These are phyloP conservation scores for Philopotamus ludificatus DNA, from an alignment of 1,140 invertebrate species.

Conservation along the genomic window DNA sequence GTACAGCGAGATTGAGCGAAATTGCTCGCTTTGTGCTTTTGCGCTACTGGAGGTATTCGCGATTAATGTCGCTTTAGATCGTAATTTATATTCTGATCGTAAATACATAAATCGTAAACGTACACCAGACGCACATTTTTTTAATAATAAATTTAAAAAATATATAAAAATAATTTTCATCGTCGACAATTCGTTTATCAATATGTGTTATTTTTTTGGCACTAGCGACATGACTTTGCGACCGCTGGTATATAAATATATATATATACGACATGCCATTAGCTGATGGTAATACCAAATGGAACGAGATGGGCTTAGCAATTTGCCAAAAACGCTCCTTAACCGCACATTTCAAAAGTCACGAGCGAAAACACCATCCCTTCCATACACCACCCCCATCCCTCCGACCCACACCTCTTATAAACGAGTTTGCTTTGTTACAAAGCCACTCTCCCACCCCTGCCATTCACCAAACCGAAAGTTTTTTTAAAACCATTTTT, in stretches of 20 bases:
- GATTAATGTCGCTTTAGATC: not conserved
- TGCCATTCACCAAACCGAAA: not conserved
- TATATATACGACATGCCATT: conserved; percentile 7
- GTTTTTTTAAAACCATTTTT: not conserved
- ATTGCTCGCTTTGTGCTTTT: no score
- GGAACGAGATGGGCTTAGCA: conserved; percentile 7
- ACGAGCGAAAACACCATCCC: conserved; percentile 13
- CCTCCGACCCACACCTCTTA: conserved; percentile 6
- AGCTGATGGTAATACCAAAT: not conserved
- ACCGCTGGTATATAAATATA: not conserved
- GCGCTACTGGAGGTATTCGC: no score
- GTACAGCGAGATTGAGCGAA: no score
- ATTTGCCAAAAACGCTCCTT: conserved; percentile 22
- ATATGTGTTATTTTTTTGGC: no score
- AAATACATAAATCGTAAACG: no score
- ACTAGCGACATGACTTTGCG: no score
- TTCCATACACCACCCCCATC: not conserved
- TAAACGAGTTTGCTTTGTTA: conserved; percentile 28
- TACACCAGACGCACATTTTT: no score
- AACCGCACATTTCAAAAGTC: conserved; percentile 25
- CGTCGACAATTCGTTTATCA: no score
- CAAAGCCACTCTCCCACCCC: conserved; percentile 7
- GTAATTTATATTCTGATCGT: no score
- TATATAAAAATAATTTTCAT: no score
- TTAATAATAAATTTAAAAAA: no score